Base-by-base conservation (phyloP, 1,140 invertebrate genomes). In the Drosophila nasuta region DNA sequence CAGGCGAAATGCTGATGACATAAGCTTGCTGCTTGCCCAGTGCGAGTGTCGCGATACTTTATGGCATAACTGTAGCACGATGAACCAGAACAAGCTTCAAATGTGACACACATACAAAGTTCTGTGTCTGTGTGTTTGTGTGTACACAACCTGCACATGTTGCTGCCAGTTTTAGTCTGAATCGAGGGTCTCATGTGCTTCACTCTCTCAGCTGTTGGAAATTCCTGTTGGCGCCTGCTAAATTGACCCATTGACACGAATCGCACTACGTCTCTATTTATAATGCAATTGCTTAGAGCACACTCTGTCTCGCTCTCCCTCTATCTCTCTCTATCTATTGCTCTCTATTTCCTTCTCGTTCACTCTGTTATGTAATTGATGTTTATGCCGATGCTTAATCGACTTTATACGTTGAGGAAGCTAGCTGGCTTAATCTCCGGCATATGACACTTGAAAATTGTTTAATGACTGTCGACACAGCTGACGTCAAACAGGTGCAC, bases 401-500 rank as follows among this genome's bases (percentile, higher is more conserved):
- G 20, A 20, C 41, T 25, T 41, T 33, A 41, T 38, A 49, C 25
- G 46, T 8, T 54, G 33, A 54, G 68, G 51, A 54, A 54, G 30
- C 51, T n/a, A 54, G 30, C 28, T 25, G 20, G 20, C 51, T 35
- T 82, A 77, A 87, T 86, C 82, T 60, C 56, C 56, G 49, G 20
- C 73, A 51, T 80, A 77, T 79, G 72, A 28, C 80, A 72, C 79
- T 75, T 82, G 57, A 71, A 74, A 75, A 60, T 33, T 13, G 59
- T 46, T 65, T 73, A 86, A 85, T 85, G 71, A 38, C 68, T 71
- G 20, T 38, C 67, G 62, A 79, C 74, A 76, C 74, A 76, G 28
- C 56, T 86, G 82, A 87, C 82, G 82, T 87, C 82, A 87, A 88
- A 59, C 52, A 15, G 52, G 13, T 57, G 64, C 13, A 38, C 6